Base-by-base conservation (phyloP, 2,113 vertebrate species). In the Dryoscopus gambensis region DNA sequence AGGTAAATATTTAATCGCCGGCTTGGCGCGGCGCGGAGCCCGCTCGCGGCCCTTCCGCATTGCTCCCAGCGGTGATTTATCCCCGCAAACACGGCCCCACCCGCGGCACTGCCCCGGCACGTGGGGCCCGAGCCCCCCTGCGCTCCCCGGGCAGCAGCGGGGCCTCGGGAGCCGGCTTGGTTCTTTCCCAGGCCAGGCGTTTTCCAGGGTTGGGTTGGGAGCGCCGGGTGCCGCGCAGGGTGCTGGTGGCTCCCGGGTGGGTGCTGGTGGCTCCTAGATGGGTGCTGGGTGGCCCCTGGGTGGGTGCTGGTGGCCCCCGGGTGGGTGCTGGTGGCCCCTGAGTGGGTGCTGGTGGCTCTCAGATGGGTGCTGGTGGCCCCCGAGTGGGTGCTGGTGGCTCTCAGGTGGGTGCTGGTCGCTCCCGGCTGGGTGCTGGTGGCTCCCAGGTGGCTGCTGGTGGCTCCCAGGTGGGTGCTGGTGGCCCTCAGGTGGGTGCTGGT, bases 1-100 rank as follows among this genome's bases (percentile, higher is more conserved):
- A 94, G 85, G 90, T 97, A 93, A 97, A 96, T 96, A 96, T 96
- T 95, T 94, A 95, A 95, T 95, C 82, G 82, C 90, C 82, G 91
- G 88, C 93, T 95, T 90, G 92, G 95, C 50, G 42, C 37, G 39
- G 82, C 2, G 31, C 40, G 15, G 50, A 16, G 85, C 67, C 69
- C 25, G 6, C 3, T 57, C 50, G 15, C 25, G 4, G 65, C 81
- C 55, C 87, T 84, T 91, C 89, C 83, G 95, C 96, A 74, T 95
- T 40, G 90, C 92, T 97, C 90, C 87, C 81, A 0, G 7, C 3
- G 81, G 19, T 84, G 93, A 94, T 80, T 79, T 46, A 33, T 53
- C 40, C 42, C 84, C 37, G 22, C 88, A 78, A 91, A 89, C 85
- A 71, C 8, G n/a, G 35, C 96, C 93, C 89, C 95, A 55, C 94